Base-by-base conservation (phyloP, 2,888 invertebrate genomes). In the Andrena chrysosceles region DNA sequence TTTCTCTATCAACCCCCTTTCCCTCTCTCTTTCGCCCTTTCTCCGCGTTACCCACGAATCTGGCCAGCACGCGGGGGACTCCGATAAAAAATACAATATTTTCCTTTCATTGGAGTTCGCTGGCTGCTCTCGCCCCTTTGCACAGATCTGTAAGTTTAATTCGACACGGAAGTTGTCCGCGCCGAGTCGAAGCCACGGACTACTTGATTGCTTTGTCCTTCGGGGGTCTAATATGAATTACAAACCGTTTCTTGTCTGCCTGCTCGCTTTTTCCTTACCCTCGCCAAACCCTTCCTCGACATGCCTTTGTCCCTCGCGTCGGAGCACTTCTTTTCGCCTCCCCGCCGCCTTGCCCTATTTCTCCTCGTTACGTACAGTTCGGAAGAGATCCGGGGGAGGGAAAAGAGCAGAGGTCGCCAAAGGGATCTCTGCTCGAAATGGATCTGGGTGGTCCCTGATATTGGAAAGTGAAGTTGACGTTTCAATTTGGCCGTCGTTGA, bases 91-190 rank as follows among this genome's bases (percentile, higher is more conserved):
- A 87, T 87, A 87, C 86, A 87, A 87, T 88, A 87, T 87, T 86
- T 87, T 59, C 69, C 69, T 82, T 80, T 74, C 85, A 70, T 87
- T 80, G 78, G 66, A 64, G 63, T 73, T 68, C 56, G 62, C 20
- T 29, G 42, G 20, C 67, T 68, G 42, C 16, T 4, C 23, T 16
- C 29, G 33, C 26, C 64, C 35, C 73, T 63, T 77, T 35, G 35
- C 29, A 60, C 23, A 20, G 76, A 85, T 90, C 88, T 90, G 90
- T 89, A 87, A 90, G 87, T 90, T 89, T 90, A 90, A 90, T 89
- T 90, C 83, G 84, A 86, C 85, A 85, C 83, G 87, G 84, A 85
- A 86, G 85, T 42, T 42, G 42, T 16, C 79, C 83, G 68, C 72
- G 64, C n/a, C 64, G 72, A 73, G 67, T 35, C 70, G 64, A 68